Base-by-base conservation (phyloP, 2,797 vertebrate species). In the Eurystomus glaucurus region DNA sequence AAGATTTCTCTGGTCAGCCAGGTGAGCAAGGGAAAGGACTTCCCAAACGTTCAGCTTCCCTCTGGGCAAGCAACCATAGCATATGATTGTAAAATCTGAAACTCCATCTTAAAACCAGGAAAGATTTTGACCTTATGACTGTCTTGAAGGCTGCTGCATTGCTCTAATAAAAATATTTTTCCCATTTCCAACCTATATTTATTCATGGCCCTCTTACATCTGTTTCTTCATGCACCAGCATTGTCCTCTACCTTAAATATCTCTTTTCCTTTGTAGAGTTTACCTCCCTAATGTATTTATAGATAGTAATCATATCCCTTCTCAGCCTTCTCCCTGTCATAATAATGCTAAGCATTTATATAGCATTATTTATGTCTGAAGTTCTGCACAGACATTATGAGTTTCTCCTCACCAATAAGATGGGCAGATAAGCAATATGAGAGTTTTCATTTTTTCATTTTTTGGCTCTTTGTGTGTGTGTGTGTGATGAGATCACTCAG, bases 401-500 rank as follows among this genome's bases (percentile, higher is more conserved):
- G 90, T 78, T 96, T 93, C 60, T 95, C 51, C 60, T 87, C 80
- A 85, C 70, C 43, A 45, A 85, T 55, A 95, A 89, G 94, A 96
- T 71, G 35, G 58, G 65, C n/a, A 86, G 94, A 96, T 91, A 95
- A 86, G 79, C 58, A 85, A 82, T 87, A 93, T 68, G 45, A 95
- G 37, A 81, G 90, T 66, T 96, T 79, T 88, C 71, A 58, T 60
- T 83, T 96, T 94, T 79, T 66, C 76, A 60, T 12, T 86, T 90
- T 95, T 87, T 87, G 91, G 46, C n/a, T 94, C 45, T 66, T 31
- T 66, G 66, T 92, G 80, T 91, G 80, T 83, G 0, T 86, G 51
- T 76, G 33, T 88, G 84, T 72, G 96, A 87, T 93, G 88, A 85
- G 78, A 91, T 87, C 91, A 85, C 92, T 96, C 66, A 87, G 60